These are phyloP conservation scores for Trissolcus japonicus DNA, from an alignment of 2,888 invertebrate species.

Conservation along the genomic window DNA sequence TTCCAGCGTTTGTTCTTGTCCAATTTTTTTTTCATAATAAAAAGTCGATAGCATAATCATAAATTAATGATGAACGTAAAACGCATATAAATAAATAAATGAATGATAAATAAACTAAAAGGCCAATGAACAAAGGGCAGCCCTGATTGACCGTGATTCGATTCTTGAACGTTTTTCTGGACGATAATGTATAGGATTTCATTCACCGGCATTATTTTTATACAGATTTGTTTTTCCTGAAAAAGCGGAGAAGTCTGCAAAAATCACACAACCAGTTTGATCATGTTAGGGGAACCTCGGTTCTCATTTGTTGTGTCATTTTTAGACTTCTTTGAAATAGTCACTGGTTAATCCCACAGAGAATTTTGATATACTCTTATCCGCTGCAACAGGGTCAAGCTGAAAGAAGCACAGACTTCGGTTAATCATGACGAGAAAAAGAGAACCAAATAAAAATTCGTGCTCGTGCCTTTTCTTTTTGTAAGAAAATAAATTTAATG, in stretches of 20 bases:
- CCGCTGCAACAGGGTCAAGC: constrained; percentile 67
- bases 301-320: constrained; percentile 23
- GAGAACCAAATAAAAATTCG: background rate
- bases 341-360: constrained; percentile 66
- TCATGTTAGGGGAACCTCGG: too few species aligned
- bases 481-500: constrained; percentile 31
- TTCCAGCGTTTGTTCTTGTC: too few species aligned
- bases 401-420: constrained; percentile 60
- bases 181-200: constrained; percentile 45
- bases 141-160: constrained; percentile 32
- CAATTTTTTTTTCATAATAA: too few species aligned
- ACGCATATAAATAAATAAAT: constrained; percentile 4
- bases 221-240: constrained; percentile 16
- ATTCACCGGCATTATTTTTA: constrained; percentile 40
- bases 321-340: constrained; percentile 66
- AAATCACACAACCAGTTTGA: constrained; percentile 41
- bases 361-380: constrained; percentile 70
- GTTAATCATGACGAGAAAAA: background rate
- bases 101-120: constrained; percentile 2
- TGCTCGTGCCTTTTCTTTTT: constrained; percentile 1
- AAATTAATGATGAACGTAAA: too few species aligned
- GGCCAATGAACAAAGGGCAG: constrained; percentile 16
- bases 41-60: too few species aligned
- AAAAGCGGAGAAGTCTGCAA: constrained; percentile 15
- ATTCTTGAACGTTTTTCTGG: constrained; percentile 25